A percentile compares a stretch with the other conserved stretches of the same genome.
Conservation (phyloP, 2,113 vertebrate species). For the Burhinus bistriatus region DNA sequence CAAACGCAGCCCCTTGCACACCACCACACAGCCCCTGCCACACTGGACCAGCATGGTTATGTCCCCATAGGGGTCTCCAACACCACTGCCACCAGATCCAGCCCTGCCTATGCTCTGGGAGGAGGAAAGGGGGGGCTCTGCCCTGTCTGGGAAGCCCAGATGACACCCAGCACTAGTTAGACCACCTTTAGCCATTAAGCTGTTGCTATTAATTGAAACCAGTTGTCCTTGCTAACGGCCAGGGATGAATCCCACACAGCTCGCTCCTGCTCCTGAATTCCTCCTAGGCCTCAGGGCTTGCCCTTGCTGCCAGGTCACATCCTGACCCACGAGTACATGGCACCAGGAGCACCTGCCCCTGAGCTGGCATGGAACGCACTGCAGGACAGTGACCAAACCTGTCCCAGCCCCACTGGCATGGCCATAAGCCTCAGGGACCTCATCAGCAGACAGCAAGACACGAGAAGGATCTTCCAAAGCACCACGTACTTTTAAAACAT, state of each 20-base stretch:
- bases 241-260: not conserved
- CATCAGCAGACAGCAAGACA: not conserved
- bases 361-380: not conserved
- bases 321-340: fast-evolving
- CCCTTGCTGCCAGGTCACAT: not conserved
- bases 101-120: not conserved
- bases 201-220: not conserved
- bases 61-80: fast-evolving
- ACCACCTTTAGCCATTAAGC: not conserved
- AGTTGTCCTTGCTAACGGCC: not conserved
- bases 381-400: not conserved
- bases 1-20: not conserved
- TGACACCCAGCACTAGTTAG: not conserved
- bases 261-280: not conserved
- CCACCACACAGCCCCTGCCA: not conserved
- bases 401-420: not conserved
- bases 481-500: not conserved
- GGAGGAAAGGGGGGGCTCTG: not conserved
- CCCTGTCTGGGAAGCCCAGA: not conserved
- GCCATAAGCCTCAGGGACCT: not conserved
- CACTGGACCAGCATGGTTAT: not conserved
- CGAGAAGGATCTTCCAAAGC: fast-evolving
- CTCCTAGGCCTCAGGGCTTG: not conserved
- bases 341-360: not conserved
- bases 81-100: not conserved